phyloP scores from a whole-genome alignment of 2,113 vertebrate species.

The Microcebus jonahi region DNA sequence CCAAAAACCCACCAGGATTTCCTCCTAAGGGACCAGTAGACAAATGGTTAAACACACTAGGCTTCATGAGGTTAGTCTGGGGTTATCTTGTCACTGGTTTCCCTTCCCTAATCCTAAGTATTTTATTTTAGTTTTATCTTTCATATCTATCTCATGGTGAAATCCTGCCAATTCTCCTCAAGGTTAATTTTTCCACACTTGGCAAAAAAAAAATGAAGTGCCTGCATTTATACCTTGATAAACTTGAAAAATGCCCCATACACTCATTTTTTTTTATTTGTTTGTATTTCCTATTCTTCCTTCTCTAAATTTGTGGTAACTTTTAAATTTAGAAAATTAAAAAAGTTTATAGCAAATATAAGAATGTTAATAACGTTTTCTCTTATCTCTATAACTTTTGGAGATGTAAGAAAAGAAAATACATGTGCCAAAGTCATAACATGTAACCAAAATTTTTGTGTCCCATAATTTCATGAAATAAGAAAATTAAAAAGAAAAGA shows the following conservation, averaged over 20 bases:
- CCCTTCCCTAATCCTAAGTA: fast-evolving
- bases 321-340: neutral
- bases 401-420: neutral
- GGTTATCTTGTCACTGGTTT: neutral
- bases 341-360: neutral
- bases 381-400: neutral
- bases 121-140: neutral
- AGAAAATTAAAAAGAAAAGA: neutral
- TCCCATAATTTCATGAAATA: no score
- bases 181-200: neutral
- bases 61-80: neutral
- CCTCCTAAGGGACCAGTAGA: neutral
- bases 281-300: neutral
- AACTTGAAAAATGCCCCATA: neutral
- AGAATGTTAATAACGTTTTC: neutral
- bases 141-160: neutral
- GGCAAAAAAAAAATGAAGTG: neutral
- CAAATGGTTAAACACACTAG: neutral
- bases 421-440: neutral
- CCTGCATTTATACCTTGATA: neutral
- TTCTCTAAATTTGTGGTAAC: neutral
- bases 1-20: neutral
- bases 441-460: no score
- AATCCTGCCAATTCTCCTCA: neutral
- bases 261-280: neutral